Evolutionary conservation across 2,113 vertebrate species (phyloP).

Genomic region (Hippocampus barbouri): DNA sequence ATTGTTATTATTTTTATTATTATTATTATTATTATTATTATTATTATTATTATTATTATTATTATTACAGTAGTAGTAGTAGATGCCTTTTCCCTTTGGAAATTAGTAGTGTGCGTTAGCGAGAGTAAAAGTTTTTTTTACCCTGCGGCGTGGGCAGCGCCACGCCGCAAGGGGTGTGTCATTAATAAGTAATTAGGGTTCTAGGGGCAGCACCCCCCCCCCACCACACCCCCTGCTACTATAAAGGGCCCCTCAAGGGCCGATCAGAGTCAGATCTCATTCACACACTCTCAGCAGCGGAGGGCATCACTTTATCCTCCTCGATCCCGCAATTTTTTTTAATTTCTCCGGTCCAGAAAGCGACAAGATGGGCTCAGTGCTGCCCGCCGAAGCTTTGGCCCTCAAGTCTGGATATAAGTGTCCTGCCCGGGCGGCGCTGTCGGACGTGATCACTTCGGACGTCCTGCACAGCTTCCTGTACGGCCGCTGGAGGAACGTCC

Average conservation of each 20-base stretch:
- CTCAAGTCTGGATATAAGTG: conserved; percentile 88
- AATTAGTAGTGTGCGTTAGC: background rate
- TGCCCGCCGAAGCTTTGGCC: conserved; percentile 85
- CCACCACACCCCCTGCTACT: conserved; percentile 78
- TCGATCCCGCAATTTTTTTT: background rate
- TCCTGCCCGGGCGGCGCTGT: conserved; percentile 80
- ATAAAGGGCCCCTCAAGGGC: conserved; percentile 75
- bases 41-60: background rate
- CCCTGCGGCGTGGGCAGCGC: conserved; percentile 66
- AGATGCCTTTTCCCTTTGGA: background rate
- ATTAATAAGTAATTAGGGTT: conserved; percentile 97
- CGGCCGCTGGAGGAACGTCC: conserved; percentile 92
- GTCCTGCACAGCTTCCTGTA: conserved; percentile 96
- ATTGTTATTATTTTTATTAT: background rate
- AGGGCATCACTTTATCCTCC: conserved; percentile 18
- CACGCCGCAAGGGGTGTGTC: conserved; percentile 83
- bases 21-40: background rate
- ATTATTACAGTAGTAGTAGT: too few species aligned
- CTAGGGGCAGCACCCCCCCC: conserved; percentile 75
- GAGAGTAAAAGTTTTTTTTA: conserved; percentile 2
- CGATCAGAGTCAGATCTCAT: conserved; percentile 39
- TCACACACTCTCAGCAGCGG: conserved; percentile 12
- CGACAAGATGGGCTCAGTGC: conserved; percentile 85
- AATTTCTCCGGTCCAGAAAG: background rate
- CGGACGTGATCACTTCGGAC: conserved; percentile 94